Evolutionary conservation across 2,888 invertebrate species (phyloP).

Genomic region (Capitulum mitella): DNA sequence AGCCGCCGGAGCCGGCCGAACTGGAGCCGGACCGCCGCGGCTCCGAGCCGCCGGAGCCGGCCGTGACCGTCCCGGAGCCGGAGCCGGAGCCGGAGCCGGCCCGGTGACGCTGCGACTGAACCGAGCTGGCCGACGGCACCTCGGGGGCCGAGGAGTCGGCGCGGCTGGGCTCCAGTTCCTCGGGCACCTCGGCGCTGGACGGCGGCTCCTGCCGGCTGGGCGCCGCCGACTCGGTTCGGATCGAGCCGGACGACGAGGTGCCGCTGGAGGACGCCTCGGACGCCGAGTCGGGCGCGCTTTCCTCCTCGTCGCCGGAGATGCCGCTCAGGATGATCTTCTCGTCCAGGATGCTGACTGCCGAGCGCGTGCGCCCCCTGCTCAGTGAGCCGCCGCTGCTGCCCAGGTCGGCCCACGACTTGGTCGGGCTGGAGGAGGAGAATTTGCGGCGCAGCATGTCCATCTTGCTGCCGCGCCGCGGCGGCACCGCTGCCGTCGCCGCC

Average conservation of each 20-base stretch:
- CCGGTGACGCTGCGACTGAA: not conserved
- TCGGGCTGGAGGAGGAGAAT: not conserved
- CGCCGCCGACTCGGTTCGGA: not conserved
- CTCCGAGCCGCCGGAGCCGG: not conserved
- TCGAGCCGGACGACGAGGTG: not conserved
- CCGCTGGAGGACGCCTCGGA: not conserved
- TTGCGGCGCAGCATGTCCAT: conserved; percentile 14
- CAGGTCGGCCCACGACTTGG: not conserved
- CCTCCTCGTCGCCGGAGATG: conserved; percentile 3
- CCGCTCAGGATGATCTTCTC: conserved; percentile 17
- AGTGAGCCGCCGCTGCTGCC: not conserved
- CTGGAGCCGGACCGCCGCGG: too few relatives aligned
- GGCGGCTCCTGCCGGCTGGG: not conserved
- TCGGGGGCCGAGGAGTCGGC: not conserved
- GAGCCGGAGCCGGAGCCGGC: too few relatives aligned
- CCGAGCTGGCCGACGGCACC: not conserved
- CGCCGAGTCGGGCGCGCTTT: not conserved
- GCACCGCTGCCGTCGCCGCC: not conserved
- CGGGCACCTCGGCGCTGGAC: not conserved
- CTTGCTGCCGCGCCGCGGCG: conserved; percentile 6
- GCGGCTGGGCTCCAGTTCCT: not conserved
- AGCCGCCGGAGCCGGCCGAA: not conserved
- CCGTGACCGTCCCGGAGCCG: too few relatives aligned
- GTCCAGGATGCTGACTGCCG: not conserved
- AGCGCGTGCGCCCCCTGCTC: not conserved